phyloP scores from a whole-genome alignment of 2,888 invertebrate species.

The Myopa tessellatipennis region DNA sequence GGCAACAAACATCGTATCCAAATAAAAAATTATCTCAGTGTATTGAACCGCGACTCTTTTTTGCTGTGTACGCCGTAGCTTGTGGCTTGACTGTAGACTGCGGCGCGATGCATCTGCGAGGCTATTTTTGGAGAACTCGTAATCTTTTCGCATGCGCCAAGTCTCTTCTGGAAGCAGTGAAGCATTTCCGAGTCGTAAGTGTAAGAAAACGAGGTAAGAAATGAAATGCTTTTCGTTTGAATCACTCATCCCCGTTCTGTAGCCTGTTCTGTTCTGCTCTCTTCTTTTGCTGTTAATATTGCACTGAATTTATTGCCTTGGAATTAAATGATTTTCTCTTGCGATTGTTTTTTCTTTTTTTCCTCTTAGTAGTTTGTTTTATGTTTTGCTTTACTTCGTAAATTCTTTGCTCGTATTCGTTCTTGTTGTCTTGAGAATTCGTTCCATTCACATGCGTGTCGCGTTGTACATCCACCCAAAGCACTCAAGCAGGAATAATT shows the following conservation, averaged over 20 bases:
- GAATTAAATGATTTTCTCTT: conserved; percentile 4
- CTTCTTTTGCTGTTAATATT: conserved; percentile 4
- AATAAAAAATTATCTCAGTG: neutral
- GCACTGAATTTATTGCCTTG: conserved; percentile 6
- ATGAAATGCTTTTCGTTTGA: conserved; percentile 31
- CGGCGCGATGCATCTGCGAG: no score
- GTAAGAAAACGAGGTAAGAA: conserved; percentile 17
- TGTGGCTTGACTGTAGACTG: no score
- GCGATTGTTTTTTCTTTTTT: neutral
- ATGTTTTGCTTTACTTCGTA: neutral
- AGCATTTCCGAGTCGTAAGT: neutral
- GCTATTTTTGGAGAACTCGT: no score
- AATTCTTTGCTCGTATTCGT: neutral
- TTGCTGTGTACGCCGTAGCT: no score
- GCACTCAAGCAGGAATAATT: neutral
- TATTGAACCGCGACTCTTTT: no score
- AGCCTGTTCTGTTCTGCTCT: neutral
- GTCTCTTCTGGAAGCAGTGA: neutral
- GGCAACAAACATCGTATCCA: neutral
- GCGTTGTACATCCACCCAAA: neutral
- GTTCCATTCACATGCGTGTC: neutral
- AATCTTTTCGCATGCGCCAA: no score
- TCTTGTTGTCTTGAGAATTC: neutral
- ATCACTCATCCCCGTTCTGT: conserved; percentile 17
- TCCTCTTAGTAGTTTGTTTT: neutral